Conservation (phyloP, 2,888 invertebrate species). For the Macroteleia sp. region DNA sequence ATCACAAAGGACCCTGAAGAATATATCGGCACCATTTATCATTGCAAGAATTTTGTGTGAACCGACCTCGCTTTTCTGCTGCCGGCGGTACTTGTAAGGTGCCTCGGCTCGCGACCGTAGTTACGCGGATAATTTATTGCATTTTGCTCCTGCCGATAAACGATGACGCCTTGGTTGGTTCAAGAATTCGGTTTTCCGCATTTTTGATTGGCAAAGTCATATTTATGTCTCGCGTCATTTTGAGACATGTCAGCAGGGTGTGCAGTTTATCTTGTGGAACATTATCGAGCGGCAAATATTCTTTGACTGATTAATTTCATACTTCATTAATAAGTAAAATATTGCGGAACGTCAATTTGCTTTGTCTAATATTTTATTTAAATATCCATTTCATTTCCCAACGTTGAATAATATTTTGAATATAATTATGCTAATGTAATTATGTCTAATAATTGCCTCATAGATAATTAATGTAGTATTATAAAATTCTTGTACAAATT, state of each 20-base stretch:
- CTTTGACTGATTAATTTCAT: neutral
- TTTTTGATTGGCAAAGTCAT: conserved; percentile 34
- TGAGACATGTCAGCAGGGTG: neutral
- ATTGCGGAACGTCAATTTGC: neutral
- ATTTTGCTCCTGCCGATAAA: conserved; percentile 43
- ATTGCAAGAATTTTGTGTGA: conserved; percentile 71
- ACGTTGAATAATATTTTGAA: too few species aligned
- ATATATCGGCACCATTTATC: conserved; percentile 71
- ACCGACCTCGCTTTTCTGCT: conserved; percentile 53
- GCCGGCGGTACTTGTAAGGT: conserved; percentile 36
- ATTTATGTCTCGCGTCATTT: conserved; percentile 20
- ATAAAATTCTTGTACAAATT: too few species aligned
- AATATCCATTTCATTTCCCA: too few species aligned
- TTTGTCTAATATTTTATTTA: neutral
- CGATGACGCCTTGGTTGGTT: conserved; percentile 30
- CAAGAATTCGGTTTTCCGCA: conserved; percentile 25
- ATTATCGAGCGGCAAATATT: neutral
- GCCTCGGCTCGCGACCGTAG: conserved; percentile 11
- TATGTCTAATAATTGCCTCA: too few species aligned
- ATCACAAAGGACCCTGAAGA: conserved; percentile 33
- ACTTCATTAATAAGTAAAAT: neutral
- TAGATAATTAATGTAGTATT: too few species aligned
- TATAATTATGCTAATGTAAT: too few species aligned
- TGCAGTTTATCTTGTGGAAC: conserved; percentile 13
- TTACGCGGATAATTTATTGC: conserved; percentile 42